Evolutionary conservation across 1,140 invertebrate species (phyloP).

Genomic region (Drosophila rufa): DNA sequence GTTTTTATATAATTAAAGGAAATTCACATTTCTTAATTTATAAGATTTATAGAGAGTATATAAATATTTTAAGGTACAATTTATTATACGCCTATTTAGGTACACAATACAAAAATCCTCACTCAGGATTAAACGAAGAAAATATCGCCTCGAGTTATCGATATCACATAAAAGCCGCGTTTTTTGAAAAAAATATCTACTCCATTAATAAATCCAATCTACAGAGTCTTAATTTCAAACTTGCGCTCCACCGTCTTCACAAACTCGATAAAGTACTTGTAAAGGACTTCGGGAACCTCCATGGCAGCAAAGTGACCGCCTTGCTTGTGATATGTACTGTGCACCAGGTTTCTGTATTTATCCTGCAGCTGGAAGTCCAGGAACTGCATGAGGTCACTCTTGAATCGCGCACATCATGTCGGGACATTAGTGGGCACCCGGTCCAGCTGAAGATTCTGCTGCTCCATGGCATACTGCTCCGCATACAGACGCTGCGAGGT

Average conservation of each 20-base stretch:
- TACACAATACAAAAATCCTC: neutral
- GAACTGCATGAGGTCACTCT: conserved; percentile 87
- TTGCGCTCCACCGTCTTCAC: conserved; percentile 80
- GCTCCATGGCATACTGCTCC: conserved; percentile 52
- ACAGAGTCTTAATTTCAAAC: conserved; percentile 60
- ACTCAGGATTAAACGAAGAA: conserved; percentile 1
- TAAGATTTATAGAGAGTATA: neutral
- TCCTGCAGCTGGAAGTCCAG: conserved; percentile 87
- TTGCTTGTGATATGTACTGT: conserved; percentile 87
- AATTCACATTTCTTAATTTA: too few species aligned
- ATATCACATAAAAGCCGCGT: conserved; percentile 1
- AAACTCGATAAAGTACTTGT: conserved; percentile 88
- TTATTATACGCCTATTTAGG: neutral
- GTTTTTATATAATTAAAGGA: too few species aligned
- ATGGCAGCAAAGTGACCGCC: conserved; percentile 95
- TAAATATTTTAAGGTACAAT: neutral
- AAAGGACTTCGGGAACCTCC: conserved; percentile 90
- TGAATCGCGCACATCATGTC: conserved; percentile 89
- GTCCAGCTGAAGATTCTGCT: conserved; percentile 85
- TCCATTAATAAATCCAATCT: neutral
- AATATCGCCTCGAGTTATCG: conserved; percentile 11
- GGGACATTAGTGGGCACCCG: conserved; percentile 88
- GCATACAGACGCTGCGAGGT: conserved; percentile 86
- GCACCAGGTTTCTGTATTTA: conserved; percentile 88
- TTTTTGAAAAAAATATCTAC: neutral